A percentile compares a stretch with the other conserved stretches of the same genome.
Conservation (phyloP, 2,888 invertebrate species). For the Lithophane semibrunnea region DNA sequence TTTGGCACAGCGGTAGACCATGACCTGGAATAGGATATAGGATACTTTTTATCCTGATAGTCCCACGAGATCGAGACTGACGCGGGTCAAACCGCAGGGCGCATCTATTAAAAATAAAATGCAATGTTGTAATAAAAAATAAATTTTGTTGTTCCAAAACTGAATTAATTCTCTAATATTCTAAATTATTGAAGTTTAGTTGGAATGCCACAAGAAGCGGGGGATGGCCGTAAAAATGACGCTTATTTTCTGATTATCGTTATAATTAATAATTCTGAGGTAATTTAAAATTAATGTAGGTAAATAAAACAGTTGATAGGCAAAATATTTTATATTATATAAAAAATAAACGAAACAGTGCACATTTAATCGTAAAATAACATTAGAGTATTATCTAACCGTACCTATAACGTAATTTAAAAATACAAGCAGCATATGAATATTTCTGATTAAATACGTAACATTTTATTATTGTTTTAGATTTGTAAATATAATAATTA, state of each 20-base stretch:
- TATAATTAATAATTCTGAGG: background rate
- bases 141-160: background rate
- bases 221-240: background rate
- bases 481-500: background rate
- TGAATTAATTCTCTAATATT: background rate
- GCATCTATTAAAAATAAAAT: background rate
- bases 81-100: no score
- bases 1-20: no score
- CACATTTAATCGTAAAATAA: slow-evolving; percentile 50
- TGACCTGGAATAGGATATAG: no score
- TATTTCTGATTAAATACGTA: slow-evolving; percentile 5
- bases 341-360: slow-evolving; percentile 58
- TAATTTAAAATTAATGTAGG: background rate
- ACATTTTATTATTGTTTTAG: slow-evolving; percentile 6
- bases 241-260: background rate
- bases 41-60: no score
- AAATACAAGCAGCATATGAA: slow-evolving; percentile 18
- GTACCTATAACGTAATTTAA: slow-evolving; percentile 32
- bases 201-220: background rate
- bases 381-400: slow-evolving; percentile 56
- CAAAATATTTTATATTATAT: slow-evolving; percentile 73
- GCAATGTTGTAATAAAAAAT: background rate
- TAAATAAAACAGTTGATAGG: slow-evolving; percentile 51
- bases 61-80: no score
- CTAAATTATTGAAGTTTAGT: background rate